These are phyloP conservation scores for Siderastrea siderea DNA, from an alignment of 92 coral and sea anemone species.

Conservation along the genomic window DNA sequence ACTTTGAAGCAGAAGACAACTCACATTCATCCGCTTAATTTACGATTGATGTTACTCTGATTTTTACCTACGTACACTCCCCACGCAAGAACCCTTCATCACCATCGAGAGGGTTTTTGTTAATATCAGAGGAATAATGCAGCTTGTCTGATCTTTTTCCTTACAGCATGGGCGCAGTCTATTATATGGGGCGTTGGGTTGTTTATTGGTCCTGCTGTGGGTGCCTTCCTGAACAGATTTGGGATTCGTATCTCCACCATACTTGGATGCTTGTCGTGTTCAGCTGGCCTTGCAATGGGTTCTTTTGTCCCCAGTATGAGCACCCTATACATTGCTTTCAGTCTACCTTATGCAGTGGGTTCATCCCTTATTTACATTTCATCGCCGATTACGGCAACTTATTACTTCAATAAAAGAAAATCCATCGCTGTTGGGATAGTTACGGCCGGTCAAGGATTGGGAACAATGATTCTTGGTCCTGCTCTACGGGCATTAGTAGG, in stretches of 20 bases:
- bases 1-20: too few species aligned
- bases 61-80: too few species aligned
- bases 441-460: conserved; percentile 47
- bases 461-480: conserved; percentile 58
- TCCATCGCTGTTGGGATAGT: conserved; percentile 55
- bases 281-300: conserved; percentile 3
- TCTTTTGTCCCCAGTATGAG: conserved; percentile 4
- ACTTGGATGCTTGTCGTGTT: conserved; percentile 3
- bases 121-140: too few species aligned
- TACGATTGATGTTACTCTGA: too few species aligned
- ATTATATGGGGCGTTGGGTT: too few species aligned
- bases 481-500: conserved; percentile 41
- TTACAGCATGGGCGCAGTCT: too few species aligned
- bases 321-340: conserved; percentile 43
- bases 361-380: conserved; percentile 29
- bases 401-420: conserved; percentile 43
- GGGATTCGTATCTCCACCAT: conserved; percentile 5
- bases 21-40: too few species aligned
- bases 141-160: too few species aligned
- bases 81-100: too few species aligned
- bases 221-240: conserved; percentile 17
- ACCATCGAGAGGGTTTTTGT: too few species aligned
- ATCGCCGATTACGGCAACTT: not conserved
- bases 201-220: conserved; percentile 26
- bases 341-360: conserved; percentile 52